These are phyloP conservation scores for Prunella fulvescens DNA, from an alignment of 2,113 vertebrate genomes.

Conservation along the genomic window DNA sequence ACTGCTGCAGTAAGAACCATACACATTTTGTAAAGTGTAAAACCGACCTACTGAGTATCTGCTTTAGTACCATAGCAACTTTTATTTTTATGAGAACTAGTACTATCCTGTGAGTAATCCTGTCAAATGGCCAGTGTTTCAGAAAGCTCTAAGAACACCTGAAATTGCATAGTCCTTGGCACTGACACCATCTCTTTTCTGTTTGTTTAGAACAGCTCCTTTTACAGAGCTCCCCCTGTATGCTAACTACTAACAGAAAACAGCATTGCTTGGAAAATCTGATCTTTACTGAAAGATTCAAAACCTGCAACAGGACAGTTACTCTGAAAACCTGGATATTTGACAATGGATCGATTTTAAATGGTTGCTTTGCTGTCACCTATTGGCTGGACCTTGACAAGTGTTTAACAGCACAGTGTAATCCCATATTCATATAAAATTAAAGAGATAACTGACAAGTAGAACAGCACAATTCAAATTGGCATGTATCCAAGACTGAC, in stretches of 20 bases:
- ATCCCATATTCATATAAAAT: neutral
- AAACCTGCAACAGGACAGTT: neutral
- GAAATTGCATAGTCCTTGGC: neutral
- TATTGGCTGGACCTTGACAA: neutral
- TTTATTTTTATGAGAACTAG: neutral
- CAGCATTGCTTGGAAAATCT: neutral
- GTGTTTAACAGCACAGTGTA: neutral
- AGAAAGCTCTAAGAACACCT: neutral
- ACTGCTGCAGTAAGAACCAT: rapidly evolving
- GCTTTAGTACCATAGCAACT: neutral
- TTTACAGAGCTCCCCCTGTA: neutral
- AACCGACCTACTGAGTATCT: neutral
- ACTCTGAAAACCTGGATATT: neutral
- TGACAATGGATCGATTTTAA: neutral
- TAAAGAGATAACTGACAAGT: neutral
- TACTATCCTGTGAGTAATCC: neutral
- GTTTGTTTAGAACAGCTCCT: neutral
- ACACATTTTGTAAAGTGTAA: neutral
- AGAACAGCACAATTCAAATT: neutral
- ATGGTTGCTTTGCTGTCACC: neutral
- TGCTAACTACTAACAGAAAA: neutral
- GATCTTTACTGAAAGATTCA: neutral
- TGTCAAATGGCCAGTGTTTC: neutral
- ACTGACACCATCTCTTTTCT: neutral
- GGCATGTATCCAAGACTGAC: neutral